phyloP scores from a whole-genome alignment of 2,888 invertebrate species.

The Litoditis marina region DNA sequence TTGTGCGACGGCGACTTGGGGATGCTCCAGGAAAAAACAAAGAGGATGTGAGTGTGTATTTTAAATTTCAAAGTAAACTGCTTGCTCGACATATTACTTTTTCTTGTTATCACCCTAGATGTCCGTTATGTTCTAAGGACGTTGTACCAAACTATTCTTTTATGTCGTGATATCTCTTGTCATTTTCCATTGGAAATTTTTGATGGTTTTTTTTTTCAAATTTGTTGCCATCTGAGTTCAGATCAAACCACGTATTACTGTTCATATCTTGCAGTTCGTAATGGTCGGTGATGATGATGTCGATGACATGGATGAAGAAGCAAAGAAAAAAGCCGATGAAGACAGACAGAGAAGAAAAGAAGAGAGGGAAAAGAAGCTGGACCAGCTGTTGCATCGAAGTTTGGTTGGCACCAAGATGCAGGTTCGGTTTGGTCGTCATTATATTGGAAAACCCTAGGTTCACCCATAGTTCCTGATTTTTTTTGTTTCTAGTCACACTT shows the following conservation, averaged over 20 bases:
- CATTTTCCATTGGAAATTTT: too few species aligned
- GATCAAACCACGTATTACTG: too few species aligned
- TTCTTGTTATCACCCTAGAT: too few species aligned
- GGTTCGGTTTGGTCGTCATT: conserved; percentile 19
- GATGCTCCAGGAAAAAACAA: neutral
- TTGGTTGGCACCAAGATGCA: conserved; percentile 56
- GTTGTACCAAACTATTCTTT: too few species aligned
- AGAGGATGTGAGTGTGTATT: neutral
- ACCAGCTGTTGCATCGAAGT: conserved; percentile 54
- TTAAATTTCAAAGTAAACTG: too few species aligned
- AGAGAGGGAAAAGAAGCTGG: conserved; percentile 53
- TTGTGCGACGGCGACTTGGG: conserved; percentile 68
- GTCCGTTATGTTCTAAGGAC: too few species aligned
- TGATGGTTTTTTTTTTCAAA: too few species aligned
- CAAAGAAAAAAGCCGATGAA: conserved; percentile 8
- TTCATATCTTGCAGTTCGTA: conserved; percentile 1
- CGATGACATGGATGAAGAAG: conserved; percentile 19
- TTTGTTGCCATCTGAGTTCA: too few species aligned
- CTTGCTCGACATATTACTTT: too few species aligned
- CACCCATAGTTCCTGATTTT: too few species aligned
- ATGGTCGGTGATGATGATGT: conserved; percentile 14
- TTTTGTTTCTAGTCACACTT: too few species aligned
- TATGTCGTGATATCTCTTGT: too few species aligned
- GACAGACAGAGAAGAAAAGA: conserved; percentile 19
- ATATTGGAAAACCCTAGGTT: neutral